phyloP scores from a whole-genome alignment of 2,888 invertebrate species.

The Torymus texanus region DNA sequence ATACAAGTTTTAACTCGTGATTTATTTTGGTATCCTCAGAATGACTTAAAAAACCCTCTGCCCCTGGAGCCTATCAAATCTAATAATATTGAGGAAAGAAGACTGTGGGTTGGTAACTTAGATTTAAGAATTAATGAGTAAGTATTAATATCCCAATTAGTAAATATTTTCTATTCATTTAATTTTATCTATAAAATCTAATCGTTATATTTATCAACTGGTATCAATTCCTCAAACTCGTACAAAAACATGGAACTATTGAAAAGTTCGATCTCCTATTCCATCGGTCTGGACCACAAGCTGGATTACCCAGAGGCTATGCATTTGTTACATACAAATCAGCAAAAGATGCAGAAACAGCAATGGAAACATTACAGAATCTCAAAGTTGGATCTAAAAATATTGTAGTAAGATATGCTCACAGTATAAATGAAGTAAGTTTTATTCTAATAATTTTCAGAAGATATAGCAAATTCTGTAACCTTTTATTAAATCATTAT shows the following conservation, averaged over 20 bases:
- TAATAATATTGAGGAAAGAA: conserved; percentile 80
- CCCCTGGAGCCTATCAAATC: conserved; percentile 78
- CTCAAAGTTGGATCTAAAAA: conserved; percentile 84
- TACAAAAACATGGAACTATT: conserved; percentile 94
- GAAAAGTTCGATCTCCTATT: conserved; percentile 97
- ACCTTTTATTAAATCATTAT: conserved; percentile 16
- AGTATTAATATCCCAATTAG: conserved; percentile 76
- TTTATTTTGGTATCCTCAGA: conserved; percentile 51
- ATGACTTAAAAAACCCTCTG: conserved; percentile 75
- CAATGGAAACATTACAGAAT: conserved; percentile 85
- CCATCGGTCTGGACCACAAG: conserved; percentile 91
- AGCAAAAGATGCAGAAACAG: conserved; percentile 82
- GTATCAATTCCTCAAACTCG: conserved; percentile 96
- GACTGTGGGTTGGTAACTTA: conserved; percentile 95
- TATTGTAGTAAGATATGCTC: conserved; percentile 88
- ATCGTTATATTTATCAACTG: conserved; percentile 78
- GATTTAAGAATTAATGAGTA: conserved; percentile 95
- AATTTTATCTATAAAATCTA: conserved; percentile 40
- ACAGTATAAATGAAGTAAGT: conserved; percentile 81
- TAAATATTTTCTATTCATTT: conserved; percentile 14
- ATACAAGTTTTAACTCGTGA: conserved; percentile 3
- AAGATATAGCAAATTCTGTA: neutral
- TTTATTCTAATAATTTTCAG: neutral
- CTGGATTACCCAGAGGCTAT: conserved; percentile 93
- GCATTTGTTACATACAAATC: conserved; percentile 92